Evolutionary conservation across 1,140 invertebrate species (phyloP), one percentile per base, ranked within the genome.

Genomic region (Odontomachus brunneus): DNA sequence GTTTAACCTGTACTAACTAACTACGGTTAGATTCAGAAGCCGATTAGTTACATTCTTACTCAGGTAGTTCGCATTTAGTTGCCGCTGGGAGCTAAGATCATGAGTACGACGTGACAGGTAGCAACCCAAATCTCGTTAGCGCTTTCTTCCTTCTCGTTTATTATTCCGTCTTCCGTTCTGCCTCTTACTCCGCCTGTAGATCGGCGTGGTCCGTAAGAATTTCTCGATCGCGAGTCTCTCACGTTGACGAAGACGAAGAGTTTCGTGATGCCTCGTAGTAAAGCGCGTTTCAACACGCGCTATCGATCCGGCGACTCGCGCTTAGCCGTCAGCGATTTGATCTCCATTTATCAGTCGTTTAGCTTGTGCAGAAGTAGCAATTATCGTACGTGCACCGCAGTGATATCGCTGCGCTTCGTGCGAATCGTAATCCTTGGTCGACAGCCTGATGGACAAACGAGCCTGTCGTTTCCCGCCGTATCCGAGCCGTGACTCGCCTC

Each of bases 61-160:
- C n/a, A n/a, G n/a, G n/a, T n/a, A 22, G 73, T 53, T 63, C 24
- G 14, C n/a, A 1, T 38, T 76, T 66, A 51, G 19, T 76, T 51
- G 48, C 3, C 59, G 53, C 63, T 66, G 33, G 19, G 0, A 7
- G 3, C n/a, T 17, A 15, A 33, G n/a, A 66, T 38, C 48, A 33
- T 33, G 48, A 66, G 15, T 3, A 22, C 19, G 26, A 51, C 59
- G 48, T 76, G 60, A 76, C 60, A 76, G 74, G 62, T 76, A 66
- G 49, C 11, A 22, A 38, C 48, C 49, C 26, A 66, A 76, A 76
- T 76, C 60, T 76, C 74, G 74, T 76, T 76, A 76, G 49, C 26
- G 29, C 26, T 44, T 66, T 15, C 19, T 55, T 53, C 11, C 19
- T 26, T 66, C 48, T 53, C 29, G 60, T 53, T 66, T 76, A 76